Evolutionary conservation across 2,797 vertebrate species (phyloP), one percentile per base, ranked within the genome.

Genomic region (Nannoperca obscura): DNA sequence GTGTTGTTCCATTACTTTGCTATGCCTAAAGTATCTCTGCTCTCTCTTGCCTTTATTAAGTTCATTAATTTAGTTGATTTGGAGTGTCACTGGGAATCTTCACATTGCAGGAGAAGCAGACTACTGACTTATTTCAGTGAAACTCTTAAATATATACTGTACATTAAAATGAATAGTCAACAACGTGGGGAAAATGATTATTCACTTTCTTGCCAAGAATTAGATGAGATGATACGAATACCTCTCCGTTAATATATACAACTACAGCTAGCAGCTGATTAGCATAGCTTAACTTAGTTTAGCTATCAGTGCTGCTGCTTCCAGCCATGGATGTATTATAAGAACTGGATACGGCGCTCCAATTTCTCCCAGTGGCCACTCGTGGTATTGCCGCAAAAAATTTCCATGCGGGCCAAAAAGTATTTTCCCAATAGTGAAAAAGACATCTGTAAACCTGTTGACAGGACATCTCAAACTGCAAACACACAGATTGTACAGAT

Each of bases 31-130:
- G 14, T 44, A 34, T 70, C 40, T 60, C 50, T 40, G 47, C 17
- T 69, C 24, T 36, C 46, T 30, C 9, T 53, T 49, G 7, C 15
- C 60, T 42, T 77, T 4, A 74, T 27, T n/a, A 42, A 17, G 30
- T 61, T 67, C 49, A 38, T 76, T 57, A 71, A 84, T 44, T 42
- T 40, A 27, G 32, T 34, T 19, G 0, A 71, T 73, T 40, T 22
- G 19, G n/a, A 46, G 24, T 14, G 17, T 68, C 27, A 59, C 50
- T 58, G 15, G 40, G 19, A 24, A 50, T 59, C n/a, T 11, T 75
- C 54, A 27, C 30, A 22, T 46, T 30, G 27, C 30, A 58, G 44
- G n/a, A 76, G 3, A 72, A 32, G 17, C 24, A 52, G 32, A 46
- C 27, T 3, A 22, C 9, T 64, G 24, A 49, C 55, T 69, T 46